Evolutionary conservation across 2,113 vertebrate species (phyloP), one percentile per base, ranked within the genome.

Genomic region (Solea solea): DNA sequence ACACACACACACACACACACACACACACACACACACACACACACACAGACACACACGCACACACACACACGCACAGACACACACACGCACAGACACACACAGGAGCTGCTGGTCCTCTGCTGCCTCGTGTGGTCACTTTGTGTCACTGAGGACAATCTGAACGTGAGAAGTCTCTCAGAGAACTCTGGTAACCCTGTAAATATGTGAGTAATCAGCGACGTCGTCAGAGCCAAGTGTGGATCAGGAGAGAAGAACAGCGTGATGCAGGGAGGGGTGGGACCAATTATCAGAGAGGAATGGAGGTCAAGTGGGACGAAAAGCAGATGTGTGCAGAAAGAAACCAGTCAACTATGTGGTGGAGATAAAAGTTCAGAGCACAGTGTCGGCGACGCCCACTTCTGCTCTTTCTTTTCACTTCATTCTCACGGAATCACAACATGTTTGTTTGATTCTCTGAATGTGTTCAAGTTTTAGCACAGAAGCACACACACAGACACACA

Each of bases 301-400:
- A 74, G 82, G 74, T 81, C 70, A 81, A 69, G 28, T 16, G 34
- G 53, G 75, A 83, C 34, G 69, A 54, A 69, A 84, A 79, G 16
- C 73, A 80, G 76, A 81, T 63, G 68, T 64, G 50, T 46, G 34
- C 27, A 48, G 69, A 71, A 4, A 27, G 12, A 45, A 46, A 50
- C 8, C 3, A 54, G 16, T 73, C 84, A 76, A 80, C 11, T 74
- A 81, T 86, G 74, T 85, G 72, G 46, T 72, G 55, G 3, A 81
- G 82, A 80, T 56, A 66, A 44, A 7, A 1, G 71, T 46, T 67
- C 12, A 12, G 16, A 60, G 55, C 42, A 67, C 64, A 56, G 51
- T 70, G 60, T 69, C 60, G 55, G 71, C 58, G 40, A 81, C 74
- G 41, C 76, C 81, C 76, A 74, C 72, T 58, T 49, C 45, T 64